phyloP scores from a whole-genome alignment of 2,888 invertebrate species.

The Malachius bipustulatus region DNA sequence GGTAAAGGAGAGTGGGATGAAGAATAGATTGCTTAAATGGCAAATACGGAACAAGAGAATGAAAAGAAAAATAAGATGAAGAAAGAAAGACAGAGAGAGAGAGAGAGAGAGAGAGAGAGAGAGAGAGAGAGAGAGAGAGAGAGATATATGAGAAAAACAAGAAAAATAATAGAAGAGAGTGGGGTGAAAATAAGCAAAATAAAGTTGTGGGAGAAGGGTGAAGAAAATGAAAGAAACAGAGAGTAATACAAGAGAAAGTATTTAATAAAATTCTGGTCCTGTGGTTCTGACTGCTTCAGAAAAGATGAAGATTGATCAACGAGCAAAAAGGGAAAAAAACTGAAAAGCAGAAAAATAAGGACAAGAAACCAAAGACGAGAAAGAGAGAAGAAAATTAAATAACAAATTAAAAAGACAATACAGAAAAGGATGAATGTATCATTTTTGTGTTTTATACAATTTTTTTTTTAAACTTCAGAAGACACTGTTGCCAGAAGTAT shows the following conservation, averaged over 20 bases:
- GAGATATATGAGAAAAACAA: slow-evolving; percentile 19
- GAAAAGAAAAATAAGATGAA: not conserved
- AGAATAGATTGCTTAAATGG: not conserved
- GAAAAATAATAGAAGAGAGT: slow-evolving; percentile 4
- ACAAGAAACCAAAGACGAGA: no score
- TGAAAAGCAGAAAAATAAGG: no score
- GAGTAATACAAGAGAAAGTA: slow-evolving; percentile 14
- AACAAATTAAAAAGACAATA: no score
- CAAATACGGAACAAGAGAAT: not conserved
- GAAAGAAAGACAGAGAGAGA: slow-evolving; percentile 2
- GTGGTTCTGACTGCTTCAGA: no score
- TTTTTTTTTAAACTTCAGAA: no score
- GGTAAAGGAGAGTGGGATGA: slow-evolving; percentile 6
- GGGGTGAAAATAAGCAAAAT: not conserved
- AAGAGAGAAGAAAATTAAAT: no score
- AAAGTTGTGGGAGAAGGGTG: not conserved
- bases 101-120: slow-evolving; percentile 2
- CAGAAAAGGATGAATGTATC: no score
- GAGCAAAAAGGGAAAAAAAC: no score
- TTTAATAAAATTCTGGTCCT: no score
- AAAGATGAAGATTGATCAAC: no score
- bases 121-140: slow-evolving; percentile 4
- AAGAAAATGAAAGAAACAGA: slow-evolving; percentile 4
- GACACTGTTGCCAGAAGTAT: no score
- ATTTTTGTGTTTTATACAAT: no score